Evolutionary conservation across 2,113 vertebrate species (phyloP).

Genomic region (Neodon shergylaensis): DNA sequence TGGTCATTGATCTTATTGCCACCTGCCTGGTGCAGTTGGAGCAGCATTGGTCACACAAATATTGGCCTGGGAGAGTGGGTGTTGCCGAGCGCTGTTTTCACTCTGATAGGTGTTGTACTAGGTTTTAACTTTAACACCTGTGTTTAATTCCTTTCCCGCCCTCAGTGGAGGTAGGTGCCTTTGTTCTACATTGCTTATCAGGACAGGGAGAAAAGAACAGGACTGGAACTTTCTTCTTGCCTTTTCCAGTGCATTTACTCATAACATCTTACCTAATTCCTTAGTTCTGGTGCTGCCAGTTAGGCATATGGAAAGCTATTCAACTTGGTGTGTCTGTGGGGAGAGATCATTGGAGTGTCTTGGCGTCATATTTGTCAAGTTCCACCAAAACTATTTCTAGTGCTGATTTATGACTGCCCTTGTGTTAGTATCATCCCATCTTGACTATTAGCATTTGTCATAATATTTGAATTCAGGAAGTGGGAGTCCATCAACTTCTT

Average conservation of each 20-base stretch:
- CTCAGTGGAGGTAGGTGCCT: not conserved
- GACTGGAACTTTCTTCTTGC: not conserved
- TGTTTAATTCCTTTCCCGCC: not conserved
- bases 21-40: not conserved
- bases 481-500: constrained; percentile 22
- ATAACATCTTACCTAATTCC: not conserved
- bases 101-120: not conserved
- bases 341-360: not conserved
- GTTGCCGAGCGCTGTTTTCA: not conserved
- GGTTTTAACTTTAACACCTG: not conserved
- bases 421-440: not conserved
- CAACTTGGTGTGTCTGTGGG: not conserved
- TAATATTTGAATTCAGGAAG: constrained; percentile 37
- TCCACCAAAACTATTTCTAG: constrained; percentile 25
- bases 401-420: not conserved
- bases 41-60: not conserved
- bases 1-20: not conserved
- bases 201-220: not conserved
- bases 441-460: constrained; percentile 49
- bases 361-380: not conserved
- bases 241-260: not conserved
- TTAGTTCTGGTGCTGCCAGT: not conserved
- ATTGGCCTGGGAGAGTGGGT: not conserved
- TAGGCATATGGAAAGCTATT: not conserved
- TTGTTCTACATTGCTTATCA: not conserved